Percentiles rank a stretch among this genome's conserved stretches.
These are phyloP conservation scores for Agrotis segetum DNA, from an alignment of 2,888 invertebrate genomes.

Conservation along the genomic window DNA sequence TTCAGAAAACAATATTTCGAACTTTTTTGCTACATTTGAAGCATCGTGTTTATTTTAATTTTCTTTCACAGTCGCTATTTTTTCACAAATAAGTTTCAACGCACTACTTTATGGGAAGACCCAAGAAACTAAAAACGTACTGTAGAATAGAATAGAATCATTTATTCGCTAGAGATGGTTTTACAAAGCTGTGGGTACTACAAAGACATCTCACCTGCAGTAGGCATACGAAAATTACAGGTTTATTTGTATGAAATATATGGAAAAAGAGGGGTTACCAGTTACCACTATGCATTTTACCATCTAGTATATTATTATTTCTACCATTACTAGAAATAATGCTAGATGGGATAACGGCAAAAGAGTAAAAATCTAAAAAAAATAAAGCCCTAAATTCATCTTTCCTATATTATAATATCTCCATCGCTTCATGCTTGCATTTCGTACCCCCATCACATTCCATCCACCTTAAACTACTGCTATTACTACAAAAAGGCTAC, in stretches of 20 bases:
- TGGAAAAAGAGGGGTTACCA: too few species aligned
- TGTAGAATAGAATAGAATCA: too few species aligned
- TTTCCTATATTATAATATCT: too few species aligned
- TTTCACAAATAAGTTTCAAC: neutral
- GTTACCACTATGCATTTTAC: too few species aligned
- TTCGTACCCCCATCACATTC: slow-evolving; percentile 17
- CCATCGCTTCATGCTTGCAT: slow-evolving; percentile 10
- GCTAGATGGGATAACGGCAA: neutral
- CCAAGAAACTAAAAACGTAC: neutral
- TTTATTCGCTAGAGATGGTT: too few species aligned
- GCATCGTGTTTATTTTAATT: neutral
- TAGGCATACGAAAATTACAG: too few species aligned
- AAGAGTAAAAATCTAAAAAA: neutral
- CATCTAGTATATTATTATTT: too few species aligned
- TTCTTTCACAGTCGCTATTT: too few species aligned
- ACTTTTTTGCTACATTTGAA: neutral
- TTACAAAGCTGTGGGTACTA: too few species aligned
- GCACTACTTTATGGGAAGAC: neutral
- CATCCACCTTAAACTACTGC: slow-evolving; percentile 29
- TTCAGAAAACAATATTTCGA: neutral
- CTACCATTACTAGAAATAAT: too few species aligned
- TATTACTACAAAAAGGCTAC: slow-evolving; percentile 43
- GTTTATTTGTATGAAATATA: too few species aligned
- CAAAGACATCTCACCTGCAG: too few species aligned
- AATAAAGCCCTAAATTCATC: neutral